A percentile compares a stretch with the other conserved stretches of the same genome.
These are phyloP conservation scores for Trinectes maculatus DNA, from an alignment of 2,113 vertebrate genomes.

Conservation along the genomic window DNA sequence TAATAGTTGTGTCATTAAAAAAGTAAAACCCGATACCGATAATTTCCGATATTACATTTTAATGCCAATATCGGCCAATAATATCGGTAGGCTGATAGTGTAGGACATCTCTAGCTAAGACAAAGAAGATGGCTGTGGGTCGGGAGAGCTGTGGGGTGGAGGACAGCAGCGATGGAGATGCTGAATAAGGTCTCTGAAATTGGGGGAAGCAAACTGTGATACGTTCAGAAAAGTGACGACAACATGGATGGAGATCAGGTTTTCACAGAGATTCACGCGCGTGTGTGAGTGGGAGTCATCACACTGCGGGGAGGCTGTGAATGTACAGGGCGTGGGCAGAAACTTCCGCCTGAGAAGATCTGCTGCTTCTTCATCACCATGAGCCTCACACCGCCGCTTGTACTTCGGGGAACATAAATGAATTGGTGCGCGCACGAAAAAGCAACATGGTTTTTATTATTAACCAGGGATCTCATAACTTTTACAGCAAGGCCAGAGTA, in stretches of 20 bases:
- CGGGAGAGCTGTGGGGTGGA: conserved; percentile 42
- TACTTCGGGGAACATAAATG: conserved; percentile 34
- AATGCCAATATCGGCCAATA: no score
- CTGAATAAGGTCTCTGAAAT: conserved; percentile 72
- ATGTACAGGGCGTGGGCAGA: conserved; percentile 25
- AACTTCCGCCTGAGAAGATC: conserved; percentile 34
- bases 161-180: conserved; percentile 65
- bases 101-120: no score
- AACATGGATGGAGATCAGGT: background rate
- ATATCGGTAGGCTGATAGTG: no score
- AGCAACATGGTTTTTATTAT: conserved; percentile 7
- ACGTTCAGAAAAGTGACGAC: no score
- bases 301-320: no score
- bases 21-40: no score
- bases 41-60: no score
- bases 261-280: no score
- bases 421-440: conserved; percentile 35
- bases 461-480: conserved; percentile 47
- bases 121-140: conserved; percentile 68
- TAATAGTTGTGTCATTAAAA: no score
- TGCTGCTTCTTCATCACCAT: conserved; percentile 39
- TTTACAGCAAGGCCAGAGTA: conserved; percentile 51
- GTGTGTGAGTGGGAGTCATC: no score
- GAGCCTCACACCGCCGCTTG: conserved; percentile 8
- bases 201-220: conserved; percentile 37